Base-by-base conservation (phyloP, 2,113 vertebrate species). In the Thymallus thymallus region DNA sequence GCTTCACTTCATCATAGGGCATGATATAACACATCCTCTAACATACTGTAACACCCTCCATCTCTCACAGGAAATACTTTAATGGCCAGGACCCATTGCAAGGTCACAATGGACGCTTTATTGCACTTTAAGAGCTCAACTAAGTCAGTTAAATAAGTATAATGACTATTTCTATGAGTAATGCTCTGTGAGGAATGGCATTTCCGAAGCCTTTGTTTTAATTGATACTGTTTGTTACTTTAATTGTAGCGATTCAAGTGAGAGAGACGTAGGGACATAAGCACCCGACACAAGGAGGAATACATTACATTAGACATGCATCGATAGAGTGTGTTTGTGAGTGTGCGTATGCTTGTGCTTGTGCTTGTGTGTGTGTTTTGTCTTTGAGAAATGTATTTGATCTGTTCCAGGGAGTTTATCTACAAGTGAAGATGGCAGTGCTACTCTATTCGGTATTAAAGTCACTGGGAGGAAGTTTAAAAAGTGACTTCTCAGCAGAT, bases 401-500 rank as follows among this genome's bases (percentile, higher is more conserved):
- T 41, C 35, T 41, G 35, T 41, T 7, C 35, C 65, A 30, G 69
- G 24, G 62, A 83, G 75, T 85, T 88, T 84, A 84, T 83, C 78
- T 66, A 30, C 68, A 66, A 76, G 76, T 20, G 1, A 65, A 69
- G 63, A 58, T 77, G 74, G 75, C 60, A 73, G 55, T 55, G 79
- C 80, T 68, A 32, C 76, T 87, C 81, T 77, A 74, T 84, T 80
- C 86, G 77, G 86, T 85, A 80, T 88, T 87, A 86, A 84, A 86
- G 85, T 86, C 84, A 71, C 75, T 51, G 48, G 16, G 16, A 76
- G 81, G 80, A 88, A 89, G 89, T 90, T 91, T 83, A 56, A 86
- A 83, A 87, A 91, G 88, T 84, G 82, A 89, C 86, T 88, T 87
- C 85, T 86, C 83, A 87, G 88, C 80, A 87, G 80, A 80, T 80